A percentile compares a stretch with the other conserved stretches of the same genome.
Evolutionary conservation across 2,888 invertebrate species (phyloP).

Genomic region (Mamestra brassicae): DNA sequence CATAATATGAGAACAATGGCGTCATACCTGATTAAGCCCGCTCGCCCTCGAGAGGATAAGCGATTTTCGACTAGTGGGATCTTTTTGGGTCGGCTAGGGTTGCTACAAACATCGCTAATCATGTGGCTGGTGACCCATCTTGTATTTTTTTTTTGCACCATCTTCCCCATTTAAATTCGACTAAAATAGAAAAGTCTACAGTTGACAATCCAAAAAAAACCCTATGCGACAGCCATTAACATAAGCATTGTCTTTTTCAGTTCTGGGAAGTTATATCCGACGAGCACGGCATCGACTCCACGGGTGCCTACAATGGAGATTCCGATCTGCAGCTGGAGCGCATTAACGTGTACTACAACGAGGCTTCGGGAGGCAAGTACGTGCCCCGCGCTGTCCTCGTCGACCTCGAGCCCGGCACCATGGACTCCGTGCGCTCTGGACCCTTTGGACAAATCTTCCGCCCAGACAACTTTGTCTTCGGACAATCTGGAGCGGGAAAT

Average conservation of each 20-base stretch:
- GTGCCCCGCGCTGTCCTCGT: slow-evolving; percentile 85
- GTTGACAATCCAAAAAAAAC: too few relatives aligned
- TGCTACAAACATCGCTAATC: not conserved
- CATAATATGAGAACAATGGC: too few relatives aligned
- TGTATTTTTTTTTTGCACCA: too few relatives aligned
- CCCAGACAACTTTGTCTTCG: slow-evolving; percentile 94
- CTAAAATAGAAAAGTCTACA: too few relatives aligned
- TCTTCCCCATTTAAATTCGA: too few relatives aligned
- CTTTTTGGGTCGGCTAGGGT: too few relatives aligned
- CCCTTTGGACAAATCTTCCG: slow-evolving; percentile 93
- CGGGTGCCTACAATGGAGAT: slow-evolving; percentile 91
- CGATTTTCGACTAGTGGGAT: too few relatives aligned
- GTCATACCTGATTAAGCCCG: too few relatives aligned
- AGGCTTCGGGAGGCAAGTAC: slow-evolving; percentile 90
- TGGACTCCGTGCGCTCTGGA: slow-evolving; percentile 93
- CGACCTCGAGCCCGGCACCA: slow-evolving; percentile 85
- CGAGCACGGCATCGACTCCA: slow-evolving; percentile 84
- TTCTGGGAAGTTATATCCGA: slow-evolving; percentile 87
- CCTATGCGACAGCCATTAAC: not conserved
- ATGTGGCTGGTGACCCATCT: too few relatives aligned
- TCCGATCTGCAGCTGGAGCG: slow-evolving; percentile 94
- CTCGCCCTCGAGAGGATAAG: too few relatives aligned
- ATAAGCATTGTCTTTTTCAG: slow-evolving; percentile 68
- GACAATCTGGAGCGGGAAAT: slow-evolving; percentile 91
- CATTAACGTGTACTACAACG: slow-evolving; percentile 95